Conservation (phyloP, 2,888 invertebrate species). For the Pimpla rufipes region DNA sequence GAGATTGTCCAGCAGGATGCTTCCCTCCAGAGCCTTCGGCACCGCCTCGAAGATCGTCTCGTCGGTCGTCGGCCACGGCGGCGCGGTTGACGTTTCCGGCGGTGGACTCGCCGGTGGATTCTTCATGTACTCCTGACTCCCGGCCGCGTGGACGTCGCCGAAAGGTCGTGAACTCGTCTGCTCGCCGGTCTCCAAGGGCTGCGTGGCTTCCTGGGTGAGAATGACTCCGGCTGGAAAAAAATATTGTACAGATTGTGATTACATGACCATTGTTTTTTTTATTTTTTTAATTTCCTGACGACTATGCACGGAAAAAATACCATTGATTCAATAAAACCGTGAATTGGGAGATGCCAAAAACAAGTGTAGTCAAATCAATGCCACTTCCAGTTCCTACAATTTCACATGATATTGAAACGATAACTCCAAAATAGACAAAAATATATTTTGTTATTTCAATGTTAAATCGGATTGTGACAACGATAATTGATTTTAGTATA, state of each 20-base stretch:
- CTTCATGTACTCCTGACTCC: slow-evolving; percentile 82
- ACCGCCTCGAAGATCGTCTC: slow-evolving; percentile 86
- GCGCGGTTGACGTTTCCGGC: slow-evolving; percentile 80
- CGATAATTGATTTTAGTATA: no score
- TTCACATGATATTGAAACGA: no score
- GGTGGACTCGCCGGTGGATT: slow-evolving; percentile 83
- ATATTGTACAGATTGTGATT: slow-evolving; percentile 21
- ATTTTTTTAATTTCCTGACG: not conserved
- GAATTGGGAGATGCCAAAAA: no score
- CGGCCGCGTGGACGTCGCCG: slow-evolving; percentile 86
- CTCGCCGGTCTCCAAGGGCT: slow-evolving; percentile 79
- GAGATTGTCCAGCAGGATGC: slow-evolving; percentile 89
- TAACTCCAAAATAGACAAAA: no score
- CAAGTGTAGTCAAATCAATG: no score
- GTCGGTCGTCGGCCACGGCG: slow-evolving; percentile 83
- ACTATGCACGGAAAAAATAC: no score
- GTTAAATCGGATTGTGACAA: no score
- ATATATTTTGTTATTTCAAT: no score
- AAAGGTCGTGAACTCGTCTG: slow-evolving; percentile 87
- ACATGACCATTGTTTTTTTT: no score
- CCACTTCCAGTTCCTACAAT: no score
- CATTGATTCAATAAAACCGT: no score
- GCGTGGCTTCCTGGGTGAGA: slow-evolving; percentile 88
- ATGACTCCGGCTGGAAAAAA: slow-evolving; percentile 89
- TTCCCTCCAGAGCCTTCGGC: slow-evolving; percentile 90